Evolutionary conservation across 2,113 vertebrate species (phyloP).

Genomic region (Calcarius ornatus): DNA sequence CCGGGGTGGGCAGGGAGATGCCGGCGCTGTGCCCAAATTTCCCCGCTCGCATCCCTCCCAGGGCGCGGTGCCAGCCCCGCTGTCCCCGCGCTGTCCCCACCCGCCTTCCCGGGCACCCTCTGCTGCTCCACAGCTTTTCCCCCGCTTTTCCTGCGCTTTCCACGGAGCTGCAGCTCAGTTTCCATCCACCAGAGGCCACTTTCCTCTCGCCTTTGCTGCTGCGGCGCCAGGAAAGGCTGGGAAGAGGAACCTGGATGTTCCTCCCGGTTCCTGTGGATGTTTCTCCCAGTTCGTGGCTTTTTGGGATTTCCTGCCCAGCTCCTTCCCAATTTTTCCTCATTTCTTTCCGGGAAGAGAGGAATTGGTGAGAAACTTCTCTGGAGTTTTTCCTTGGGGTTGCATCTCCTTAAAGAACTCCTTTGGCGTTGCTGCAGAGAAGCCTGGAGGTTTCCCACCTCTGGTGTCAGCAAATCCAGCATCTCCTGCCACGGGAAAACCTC

Average conservation of each 20-base stretch:
- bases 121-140: background rate
- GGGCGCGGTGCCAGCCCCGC: background rate
- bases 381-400: rapidly evolving
- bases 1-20: background rate
- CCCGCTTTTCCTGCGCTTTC: background rate
- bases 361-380: rapidly evolving
- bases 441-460: rapidly evolving
- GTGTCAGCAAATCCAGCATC: rapidly evolving
- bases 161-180: background rate
- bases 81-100: background rate
- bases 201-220: background rate
- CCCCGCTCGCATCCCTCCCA: background rate
- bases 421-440: background rate
- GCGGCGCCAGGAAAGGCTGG: background rate
- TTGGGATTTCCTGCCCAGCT: background rate
- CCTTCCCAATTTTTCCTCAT: background rate
- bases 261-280: background rate
- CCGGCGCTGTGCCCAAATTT: background rate
- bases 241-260: background rate
- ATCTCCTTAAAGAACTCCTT: background rate
- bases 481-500: background rate
- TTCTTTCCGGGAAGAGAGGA: background rate
- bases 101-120: background rate
- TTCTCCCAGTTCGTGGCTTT: background rate
- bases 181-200: conserved; percentile 7